Conservation (phyloP, 2,797 vertebrate genomes). For the Saxicola maurus region DNA sequence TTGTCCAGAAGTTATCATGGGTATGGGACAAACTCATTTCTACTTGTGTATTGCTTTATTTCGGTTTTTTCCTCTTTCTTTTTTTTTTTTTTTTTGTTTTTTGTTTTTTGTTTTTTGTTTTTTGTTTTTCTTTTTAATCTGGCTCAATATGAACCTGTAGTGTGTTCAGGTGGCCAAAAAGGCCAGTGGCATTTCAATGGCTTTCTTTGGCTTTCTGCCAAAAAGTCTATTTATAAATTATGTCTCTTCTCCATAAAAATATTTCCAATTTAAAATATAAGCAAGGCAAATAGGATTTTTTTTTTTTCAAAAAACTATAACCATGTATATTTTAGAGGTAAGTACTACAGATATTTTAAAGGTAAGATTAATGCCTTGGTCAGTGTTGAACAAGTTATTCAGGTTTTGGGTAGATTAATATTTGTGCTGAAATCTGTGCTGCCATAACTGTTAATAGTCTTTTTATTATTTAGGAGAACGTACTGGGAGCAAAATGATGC, state of each 20-base stretch:
- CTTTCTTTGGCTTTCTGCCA: background rate
- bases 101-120: too few species aligned
- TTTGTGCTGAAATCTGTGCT: background rate
- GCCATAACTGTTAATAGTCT: background rate
- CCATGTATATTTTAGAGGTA: background rate
- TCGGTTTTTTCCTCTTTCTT: rapidly evolving
- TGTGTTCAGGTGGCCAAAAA: background rate
- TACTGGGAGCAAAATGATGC: background rate
- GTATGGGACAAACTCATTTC: background rate
- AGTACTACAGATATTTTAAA: background rate
- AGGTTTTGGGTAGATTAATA: background rate
- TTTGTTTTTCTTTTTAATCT: background rate
- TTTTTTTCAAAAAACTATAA: background rate
- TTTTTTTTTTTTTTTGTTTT: background rate
- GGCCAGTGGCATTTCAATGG: background rate
- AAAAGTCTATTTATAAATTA: background rate
- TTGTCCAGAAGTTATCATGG: background rate
- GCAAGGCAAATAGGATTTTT: background rate
- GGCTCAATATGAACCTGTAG: background rate
- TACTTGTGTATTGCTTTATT: background rate
- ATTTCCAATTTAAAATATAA: background rate
- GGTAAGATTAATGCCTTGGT: background rate
- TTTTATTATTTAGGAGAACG: background rate
- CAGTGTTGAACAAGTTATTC: background rate
- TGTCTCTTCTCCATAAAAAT: background rate